Base-by-base conservation (phyloP, 1,140 invertebrate genomes). In the Sitobion miscanthi region DNA sequence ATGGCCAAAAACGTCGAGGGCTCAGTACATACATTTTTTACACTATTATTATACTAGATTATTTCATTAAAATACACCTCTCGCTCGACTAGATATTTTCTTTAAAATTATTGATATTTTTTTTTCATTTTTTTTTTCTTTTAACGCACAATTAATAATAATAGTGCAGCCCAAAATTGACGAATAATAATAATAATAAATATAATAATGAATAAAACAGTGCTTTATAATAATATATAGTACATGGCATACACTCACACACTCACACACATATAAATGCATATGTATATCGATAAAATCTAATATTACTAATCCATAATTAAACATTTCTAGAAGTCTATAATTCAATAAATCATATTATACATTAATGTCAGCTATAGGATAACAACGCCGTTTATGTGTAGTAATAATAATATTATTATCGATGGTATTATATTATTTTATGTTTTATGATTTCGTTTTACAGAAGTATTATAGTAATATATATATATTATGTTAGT, bases 341-440 rank as follows among this genome's bases (percentile, higher is more conserved):
- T 93, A 93, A 93, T 86, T 93, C 91, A 93, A 93, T 93, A 93
- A 93, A 93, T 91, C n/a, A 83, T 93, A 62, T 93, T 93, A 62
- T 93, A 93, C 82, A 85, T 45, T 47, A 42, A 83, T 54, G 35
- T 89, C 52, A 17, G 35, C 87, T 89, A 47, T 38, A 52, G 45
- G 88, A 62, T 42, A 62, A 57, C 52, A 62, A 30, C 62, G 30
- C 30, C 62, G 62, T 77, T 69, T n/a, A 69, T 69, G 30, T 17
- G n/a, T 77, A 77, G 4, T 77, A 77, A 77, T 77, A n/a, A 38
- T 88, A 35, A 17, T 88, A 30, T 88, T 47, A 42, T 38, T 52
- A 88, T n/a, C n/a, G 14, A 47, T 30, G 21, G 49, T 88, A 88
- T 14, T 88, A 88, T 14, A 30, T n/a, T 49, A 88, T 38, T 88